These are phyloP conservation scores for Drosophila willistoni DNA, from an alignment of 1,140 invertebrate genomes.

Conservation along the genomic window DNA sequence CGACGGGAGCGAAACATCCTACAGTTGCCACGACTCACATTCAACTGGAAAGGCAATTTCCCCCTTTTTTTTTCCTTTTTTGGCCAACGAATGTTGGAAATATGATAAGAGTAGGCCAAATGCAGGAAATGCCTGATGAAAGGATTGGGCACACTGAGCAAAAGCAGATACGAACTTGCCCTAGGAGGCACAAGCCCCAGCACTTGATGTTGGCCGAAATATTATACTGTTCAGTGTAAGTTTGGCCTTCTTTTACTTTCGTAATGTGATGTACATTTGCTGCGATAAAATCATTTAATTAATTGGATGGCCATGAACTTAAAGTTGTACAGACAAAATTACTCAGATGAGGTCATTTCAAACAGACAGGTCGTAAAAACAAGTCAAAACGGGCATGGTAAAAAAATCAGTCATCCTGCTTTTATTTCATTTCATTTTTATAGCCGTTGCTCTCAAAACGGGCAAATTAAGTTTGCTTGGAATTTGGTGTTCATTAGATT, in stretches of 20 bases:
- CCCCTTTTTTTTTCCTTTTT: conserved; percentile 1
- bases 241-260: conserved; percentile 27
- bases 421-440: neutral
- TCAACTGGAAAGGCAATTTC: conserved; percentile 11
- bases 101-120: conserved; percentile 31
- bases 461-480: too few species aligned
- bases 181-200: neutral
- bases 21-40: conserved; percentile 1
- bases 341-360: neutral
- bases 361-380: conserved; percentile 21
- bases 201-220: neutral
- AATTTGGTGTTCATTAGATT: too few species aligned
- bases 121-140: conserved; percentile 31
- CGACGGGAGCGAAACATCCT: conserved; percentile 37
- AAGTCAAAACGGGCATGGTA: conserved; percentile 1
- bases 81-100: conserved; percentile 19
- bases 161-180: neutral
- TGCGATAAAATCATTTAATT: conserved; percentile 56
- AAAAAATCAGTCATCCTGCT: neutral
- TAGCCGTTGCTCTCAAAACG: neutral
- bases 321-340: conserved; percentile 23
- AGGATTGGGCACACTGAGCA: conserved; percentile 34
- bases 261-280: conserved; percentile 43
- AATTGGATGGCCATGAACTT: conserved; percentile 45
- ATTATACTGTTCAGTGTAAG: conserved; percentile 16